phyloP scores from a whole-genome alignment of 2,888 invertebrate species.

The Neelides folsomi region DNA sequence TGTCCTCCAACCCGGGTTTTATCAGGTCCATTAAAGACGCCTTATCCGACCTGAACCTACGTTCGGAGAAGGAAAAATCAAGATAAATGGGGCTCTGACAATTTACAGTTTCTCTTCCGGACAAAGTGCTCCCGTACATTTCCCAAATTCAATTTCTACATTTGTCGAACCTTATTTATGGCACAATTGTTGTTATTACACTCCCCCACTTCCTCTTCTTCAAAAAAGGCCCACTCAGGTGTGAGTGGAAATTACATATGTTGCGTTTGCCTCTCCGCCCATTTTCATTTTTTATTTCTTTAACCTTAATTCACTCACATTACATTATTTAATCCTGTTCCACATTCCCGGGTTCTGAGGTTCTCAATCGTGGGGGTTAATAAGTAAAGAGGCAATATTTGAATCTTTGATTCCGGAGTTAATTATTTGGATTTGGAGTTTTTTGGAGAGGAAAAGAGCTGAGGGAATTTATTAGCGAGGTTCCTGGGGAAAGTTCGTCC shows the following conservation, averaged over 20 bases:
- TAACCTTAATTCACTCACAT: too few species aligned
- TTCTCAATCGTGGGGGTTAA: too few species aligned
- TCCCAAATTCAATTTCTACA: constrained; percentile 3
- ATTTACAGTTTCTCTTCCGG: not conserved
- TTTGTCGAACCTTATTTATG: constrained; percentile 2
- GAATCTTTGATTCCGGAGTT: too few species aligned
- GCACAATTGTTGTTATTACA: not conserved
- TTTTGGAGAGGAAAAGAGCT: too few species aligned
- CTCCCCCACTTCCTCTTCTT: not conserved
- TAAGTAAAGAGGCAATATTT: too few species aligned
- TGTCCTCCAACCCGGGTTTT: constrained; percentile 1
- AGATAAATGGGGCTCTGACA: not conserved
- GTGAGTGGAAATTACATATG: not conserved
- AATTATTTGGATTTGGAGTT: too few species aligned
- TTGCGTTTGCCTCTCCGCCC: not conserved
- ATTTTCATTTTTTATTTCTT: too few species aligned
- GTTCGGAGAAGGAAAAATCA: not conserved
- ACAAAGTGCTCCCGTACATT: too few species aligned
- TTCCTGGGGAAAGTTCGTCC: too few species aligned
- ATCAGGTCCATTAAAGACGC: constrained; percentile 6
- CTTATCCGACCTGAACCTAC: not conserved
- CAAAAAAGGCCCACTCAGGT: not conserved
- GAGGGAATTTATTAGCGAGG: too few species aligned
- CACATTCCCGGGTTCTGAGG: too few species aligned
- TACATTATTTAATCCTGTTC: too few species aligned